Percentiles rank a stretch among this genome's conserved stretches.
Evolutionary conservation across 2,797 vertebrate species (phyloP).

Genomic region (Cossypha heuglini): DNA sequence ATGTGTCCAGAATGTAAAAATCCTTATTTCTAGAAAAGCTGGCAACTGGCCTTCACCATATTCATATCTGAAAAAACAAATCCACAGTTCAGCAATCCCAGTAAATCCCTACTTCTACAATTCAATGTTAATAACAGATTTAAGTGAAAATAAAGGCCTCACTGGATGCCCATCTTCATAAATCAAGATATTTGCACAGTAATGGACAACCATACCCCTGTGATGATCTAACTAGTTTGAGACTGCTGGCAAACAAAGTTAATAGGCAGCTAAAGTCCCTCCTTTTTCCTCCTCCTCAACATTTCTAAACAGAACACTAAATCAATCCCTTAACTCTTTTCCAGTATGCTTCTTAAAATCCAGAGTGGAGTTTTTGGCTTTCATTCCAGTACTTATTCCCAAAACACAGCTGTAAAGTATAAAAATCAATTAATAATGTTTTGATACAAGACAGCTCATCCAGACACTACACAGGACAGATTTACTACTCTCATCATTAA

Average conservation of each 20-base stretch:
- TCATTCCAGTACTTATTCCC: not conserved
- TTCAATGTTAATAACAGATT: not conserved
- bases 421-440: conserved; percentile 58
- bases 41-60: not conserved
- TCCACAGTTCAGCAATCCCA: not conserved
- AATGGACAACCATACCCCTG: not conserved
- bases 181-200: not conserved
- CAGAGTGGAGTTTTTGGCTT: not conserved
- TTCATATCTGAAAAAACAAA: not conserved
- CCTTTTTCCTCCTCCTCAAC: not conserved
- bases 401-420: conserved; percentile 41
- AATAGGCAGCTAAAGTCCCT: not conserved
- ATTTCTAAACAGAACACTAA: not conserved
- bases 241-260: not conserved
- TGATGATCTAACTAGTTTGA: not conserved
- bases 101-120: not conserved
- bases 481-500: conserved; percentile 22
- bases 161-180: not conserved
- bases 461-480: conserved; percentile 30
- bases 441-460: conserved; percentile 20
- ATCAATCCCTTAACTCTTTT: not conserved
- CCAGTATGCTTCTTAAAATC: not conserved
- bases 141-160: not conserved
- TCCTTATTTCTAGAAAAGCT: not conserved
- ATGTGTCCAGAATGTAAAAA: not conserved